A percentile compares a stretch with the other conserved stretches of the same genome.
phyloP scores from a whole-genome alignment of 1,140 invertebrate species.

The Metopolophium dirhodum region DNA sequence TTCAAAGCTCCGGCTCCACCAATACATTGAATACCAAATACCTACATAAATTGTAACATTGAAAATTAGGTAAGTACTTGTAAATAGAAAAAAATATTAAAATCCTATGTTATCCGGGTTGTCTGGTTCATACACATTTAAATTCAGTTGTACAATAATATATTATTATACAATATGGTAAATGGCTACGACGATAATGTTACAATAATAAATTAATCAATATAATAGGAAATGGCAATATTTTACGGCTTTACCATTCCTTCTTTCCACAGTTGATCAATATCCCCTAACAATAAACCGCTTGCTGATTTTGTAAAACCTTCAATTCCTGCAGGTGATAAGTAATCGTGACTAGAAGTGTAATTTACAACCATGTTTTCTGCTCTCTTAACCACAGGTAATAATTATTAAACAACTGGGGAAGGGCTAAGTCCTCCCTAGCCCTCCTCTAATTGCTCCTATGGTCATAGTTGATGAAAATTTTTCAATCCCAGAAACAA shows the following conservation, averaged over 20 bases:
- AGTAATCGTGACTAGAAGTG: constrained; percentile 92
- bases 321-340: constrained; percentile 90
- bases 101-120: not conserved
- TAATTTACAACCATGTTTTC: constrained; percentile 85
- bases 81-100: not conserved
- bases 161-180: not conserved
- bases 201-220: not conserved
- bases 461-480: no score
- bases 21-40: no score
- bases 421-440: no score
- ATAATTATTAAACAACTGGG: constrained; percentile 97
- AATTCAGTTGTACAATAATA: not conserved
- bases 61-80: not conserved
- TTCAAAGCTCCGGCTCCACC: no score
- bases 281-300: constrained; percentile 82
- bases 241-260: constrained; percentile 65
- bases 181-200: not conserved
- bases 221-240: not conserved
- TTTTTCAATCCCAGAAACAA: no score
- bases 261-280: constrained; percentile 75
- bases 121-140: not conserved
- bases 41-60: not conserved
- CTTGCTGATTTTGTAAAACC: constrained; percentile 80
- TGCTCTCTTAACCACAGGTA: constrained; percentile 93
- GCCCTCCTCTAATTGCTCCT: constrained; percentile 76